Evolutionary conservation across 2,797 vertebrate species (phyloP).

Genomic region (Pelobates cultripes): DNA sequence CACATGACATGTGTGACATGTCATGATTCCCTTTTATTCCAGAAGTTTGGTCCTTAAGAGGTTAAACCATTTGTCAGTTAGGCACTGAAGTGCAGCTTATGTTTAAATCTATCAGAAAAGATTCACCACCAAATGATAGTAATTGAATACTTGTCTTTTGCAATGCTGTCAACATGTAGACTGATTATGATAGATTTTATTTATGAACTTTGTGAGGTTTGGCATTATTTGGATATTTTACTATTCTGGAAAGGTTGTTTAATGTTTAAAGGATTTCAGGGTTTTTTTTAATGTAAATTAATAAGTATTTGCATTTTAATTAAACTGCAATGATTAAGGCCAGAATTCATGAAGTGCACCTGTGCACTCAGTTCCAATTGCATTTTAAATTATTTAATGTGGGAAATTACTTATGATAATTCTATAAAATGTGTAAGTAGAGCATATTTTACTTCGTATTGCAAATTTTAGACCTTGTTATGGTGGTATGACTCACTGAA

Average conservation of each 20-base stretch:
- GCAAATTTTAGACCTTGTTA: neutral
- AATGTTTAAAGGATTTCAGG: neutral
- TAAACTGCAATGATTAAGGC: conserved; percentile 57
- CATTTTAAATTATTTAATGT: conserved; percentile 58
- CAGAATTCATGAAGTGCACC: conserved; percentile 53
- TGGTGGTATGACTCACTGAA: too few species aligned
- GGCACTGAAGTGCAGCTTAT: too few species aligned
- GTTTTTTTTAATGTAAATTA: conserved; percentile 38
- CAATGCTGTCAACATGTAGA: neutral
- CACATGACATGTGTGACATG: too few species aligned
- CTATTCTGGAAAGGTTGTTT: neutral
- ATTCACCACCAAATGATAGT: too few species aligned
- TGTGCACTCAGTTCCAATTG: conserved; percentile 48
- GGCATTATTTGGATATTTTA: neutral
- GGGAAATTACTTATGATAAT: conserved; percentile 56
- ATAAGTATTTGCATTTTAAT: conserved; percentile 62
- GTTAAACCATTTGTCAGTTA: too few species aligned
- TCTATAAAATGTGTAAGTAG: conserved; percentile 44
- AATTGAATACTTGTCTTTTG: neutral
- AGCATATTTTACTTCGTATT: neutral
- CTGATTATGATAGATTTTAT: neutral
- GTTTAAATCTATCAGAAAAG: too few species aligned
- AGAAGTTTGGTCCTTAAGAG: too few species aligned
- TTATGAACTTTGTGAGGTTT: neutral
- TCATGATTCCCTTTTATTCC: too few species aligned